Base-by-base conservation (phyloP, 1,140 invertebrate genomes). In the Drosophila sp. region DNA sequence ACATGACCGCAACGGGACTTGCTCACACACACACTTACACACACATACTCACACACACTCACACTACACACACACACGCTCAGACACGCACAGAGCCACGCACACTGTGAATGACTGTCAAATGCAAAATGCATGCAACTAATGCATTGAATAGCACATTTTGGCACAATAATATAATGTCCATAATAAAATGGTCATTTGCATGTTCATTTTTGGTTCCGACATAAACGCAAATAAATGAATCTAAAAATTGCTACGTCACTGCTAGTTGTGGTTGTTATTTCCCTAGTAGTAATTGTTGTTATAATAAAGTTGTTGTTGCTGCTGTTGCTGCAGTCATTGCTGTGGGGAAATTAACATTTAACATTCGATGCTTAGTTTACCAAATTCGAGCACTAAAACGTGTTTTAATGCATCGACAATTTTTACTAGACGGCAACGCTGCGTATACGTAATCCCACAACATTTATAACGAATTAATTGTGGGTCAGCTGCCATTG, bases 171-270 rank as follows among this genome's bases (percentile, higher is more conserved):
- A 84, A 84, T 65, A 87, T 78, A 78, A 89, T 87, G 72, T 80
- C 72, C 79, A 87, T 72, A 89, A 80, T 83, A 77, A 87, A 87
- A 89, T 56, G 77, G 57, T 53, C 79, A 87, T 82, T 89, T 87
- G 72, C 76, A 76, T 78, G 78, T 86, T 76, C 76, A 79, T 79
- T 79, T 78, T 46, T 21, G 50, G 16, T 21, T 7, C 13, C 18
- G 16, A 34, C 61, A 72, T 53, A 80, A 78, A 69, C 65, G 70
- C 62, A 59, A 66, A 73, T 59, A 72, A 76, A 63, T 86, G 62
- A 43, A 67, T 53, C 75, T 56, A 43, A 36, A 64, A 75, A 75
- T 41, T 71, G 38, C 54, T 27, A 63, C 59, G 66, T 71, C 66
- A 63, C 25, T 18, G 45, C 38, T 34, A 21, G 14, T 34, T 50